These are phyloP conservation scores for Cyanoramphus novaezelandiae DNA, from an alignment of 2,113 vertebrate species.

Conservation along the genomic window DNA sequence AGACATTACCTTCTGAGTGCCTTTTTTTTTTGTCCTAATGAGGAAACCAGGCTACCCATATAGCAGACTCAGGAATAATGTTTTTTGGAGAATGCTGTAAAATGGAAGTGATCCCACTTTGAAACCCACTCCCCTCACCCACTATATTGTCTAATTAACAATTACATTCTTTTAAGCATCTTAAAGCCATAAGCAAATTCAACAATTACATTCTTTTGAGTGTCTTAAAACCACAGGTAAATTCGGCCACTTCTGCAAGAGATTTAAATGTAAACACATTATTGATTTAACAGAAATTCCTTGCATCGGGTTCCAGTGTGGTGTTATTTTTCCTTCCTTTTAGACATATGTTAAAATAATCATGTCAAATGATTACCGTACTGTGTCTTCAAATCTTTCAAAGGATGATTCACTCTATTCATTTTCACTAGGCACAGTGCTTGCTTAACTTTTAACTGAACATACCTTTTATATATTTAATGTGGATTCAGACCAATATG, in stretches of 20 bases:
- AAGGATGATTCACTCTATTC: conserved; percentile 66
- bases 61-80: background rate
- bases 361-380: conserved; percentile 49
- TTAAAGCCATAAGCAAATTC: conserved; percentile 24
- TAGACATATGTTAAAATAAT: conserved; percentile 72
- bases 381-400: conserved; percentile 54
- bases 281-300: conserved; percentile 31
- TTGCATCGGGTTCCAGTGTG: background rate
- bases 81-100: background rate
- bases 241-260: background rate
- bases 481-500: background rate
- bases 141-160: background rate
- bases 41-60: conserved; percentile 37
- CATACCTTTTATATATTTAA: conserved; percentile 31
- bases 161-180: background rate
- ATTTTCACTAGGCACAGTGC: conserved; percentile 44
- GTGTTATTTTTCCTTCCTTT: conserved; percentile 51
- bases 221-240: conserved; percentile 17
- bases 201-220: background rate
- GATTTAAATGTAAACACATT: conserved; percentile 27
- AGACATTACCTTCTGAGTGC: background rate
- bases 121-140: background rate
- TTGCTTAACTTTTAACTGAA: conserved; percentile 25
- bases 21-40: background rate
- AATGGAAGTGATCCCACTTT: background rate